These are phyloP conservation scores for Eristalis tenax DNA, from an alignment of 2,888 invertebrate genomes.

Conservation along the genomic window DNA sequence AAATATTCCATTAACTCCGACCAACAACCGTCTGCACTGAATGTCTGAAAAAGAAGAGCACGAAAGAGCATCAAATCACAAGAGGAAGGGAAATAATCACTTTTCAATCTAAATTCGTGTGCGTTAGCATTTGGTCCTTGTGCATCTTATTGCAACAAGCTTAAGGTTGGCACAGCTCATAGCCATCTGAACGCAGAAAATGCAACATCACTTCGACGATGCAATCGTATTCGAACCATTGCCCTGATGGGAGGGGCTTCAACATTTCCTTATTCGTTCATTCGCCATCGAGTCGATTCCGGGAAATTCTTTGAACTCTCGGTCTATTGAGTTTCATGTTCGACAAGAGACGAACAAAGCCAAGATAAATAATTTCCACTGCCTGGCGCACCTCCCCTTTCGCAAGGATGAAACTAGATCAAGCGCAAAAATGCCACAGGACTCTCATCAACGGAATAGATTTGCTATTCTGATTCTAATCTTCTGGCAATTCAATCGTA, in stretches of 20 bases:
- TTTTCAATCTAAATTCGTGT: too few relatives aligned
- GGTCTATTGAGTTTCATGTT: not conserved
- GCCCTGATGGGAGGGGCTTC: not conserved
- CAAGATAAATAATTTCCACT: not conserved
- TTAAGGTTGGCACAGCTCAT: too few relatives aligned
- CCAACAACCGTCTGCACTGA: too few relatives aligned
- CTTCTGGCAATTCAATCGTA: conserved; percentile 1
- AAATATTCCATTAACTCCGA: too few relatives aligned
- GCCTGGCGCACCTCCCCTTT: not conserved
- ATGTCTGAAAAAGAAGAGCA: too few relatives aligned
- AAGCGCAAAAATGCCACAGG: not conserved
- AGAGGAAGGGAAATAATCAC: too few relatives aligned
- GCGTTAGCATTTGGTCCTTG: too few relatives aligned
- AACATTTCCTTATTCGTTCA: not conserved
- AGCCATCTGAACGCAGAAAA: not conserved
- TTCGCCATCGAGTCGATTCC: not conserved
- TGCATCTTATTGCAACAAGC: too few relatives aligned
- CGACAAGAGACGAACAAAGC: not conserved
- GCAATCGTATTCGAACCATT: not conserved
- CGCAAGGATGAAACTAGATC: not conserved
- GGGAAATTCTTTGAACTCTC: not conserved
- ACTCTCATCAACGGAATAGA: not conserved
- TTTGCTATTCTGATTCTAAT: not conserved
- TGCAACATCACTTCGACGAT: not conserved
- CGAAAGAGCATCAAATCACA: too few relatives aligned